Conservation (phyloP, 1,140 invertebrate species). For the Heliconius eleuchia region DNA sequence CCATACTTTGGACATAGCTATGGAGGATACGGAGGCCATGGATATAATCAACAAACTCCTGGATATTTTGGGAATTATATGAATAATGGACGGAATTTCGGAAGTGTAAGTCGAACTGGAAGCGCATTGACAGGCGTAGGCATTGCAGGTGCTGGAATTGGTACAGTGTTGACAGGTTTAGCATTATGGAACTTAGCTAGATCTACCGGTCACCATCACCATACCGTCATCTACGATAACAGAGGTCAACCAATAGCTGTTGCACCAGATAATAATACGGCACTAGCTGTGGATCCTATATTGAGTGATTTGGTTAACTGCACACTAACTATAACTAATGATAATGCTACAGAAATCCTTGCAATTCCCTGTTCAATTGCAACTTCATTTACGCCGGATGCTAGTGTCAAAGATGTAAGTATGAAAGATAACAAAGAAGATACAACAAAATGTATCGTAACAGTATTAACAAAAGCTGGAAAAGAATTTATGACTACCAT, state of each 20-base stretch:
- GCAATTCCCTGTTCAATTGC: conserved; percentile 79
- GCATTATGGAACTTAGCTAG: conserved; percentile 79
- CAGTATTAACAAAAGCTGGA: conserved; percentile 67
- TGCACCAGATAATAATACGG: conserved; percentile 61
- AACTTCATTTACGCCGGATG: conserved; percentile 75
- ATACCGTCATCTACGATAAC: conserved; percentile 74
- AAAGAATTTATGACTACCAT: conserved; percentile 77
- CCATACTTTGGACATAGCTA: conserved; percentile 56
- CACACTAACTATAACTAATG: conserved; percentile 70
- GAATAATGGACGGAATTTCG: conserved; percentile 58
- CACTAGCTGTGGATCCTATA: conserved; percentile 61
- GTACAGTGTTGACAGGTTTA: conserved; percentile 75
- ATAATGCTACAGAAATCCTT: conserved; percentile 69
- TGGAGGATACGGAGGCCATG: conserved; percentile 56
- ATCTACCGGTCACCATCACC: conserved; percentile 68
- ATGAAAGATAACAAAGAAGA: conserved; percentile 50
- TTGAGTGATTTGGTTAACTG: conserved; percentile 77
- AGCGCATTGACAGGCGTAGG: conserved; percentile 69
- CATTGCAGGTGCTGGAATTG: conserved; percentile 73
- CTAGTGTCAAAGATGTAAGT: conserved; percentile 61
- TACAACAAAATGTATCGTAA: conserved; percentile 74
- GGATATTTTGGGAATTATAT: conserved; percentile 68
- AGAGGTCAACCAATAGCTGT: conserved; percentile 71
- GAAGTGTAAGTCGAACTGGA: conserved; percentile 61
- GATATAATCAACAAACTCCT: conserved; percentile 58